phyloP scores from a whole-genome alignment of 2,888 invertebrate species.

The Carabus problematicus region DNA sequence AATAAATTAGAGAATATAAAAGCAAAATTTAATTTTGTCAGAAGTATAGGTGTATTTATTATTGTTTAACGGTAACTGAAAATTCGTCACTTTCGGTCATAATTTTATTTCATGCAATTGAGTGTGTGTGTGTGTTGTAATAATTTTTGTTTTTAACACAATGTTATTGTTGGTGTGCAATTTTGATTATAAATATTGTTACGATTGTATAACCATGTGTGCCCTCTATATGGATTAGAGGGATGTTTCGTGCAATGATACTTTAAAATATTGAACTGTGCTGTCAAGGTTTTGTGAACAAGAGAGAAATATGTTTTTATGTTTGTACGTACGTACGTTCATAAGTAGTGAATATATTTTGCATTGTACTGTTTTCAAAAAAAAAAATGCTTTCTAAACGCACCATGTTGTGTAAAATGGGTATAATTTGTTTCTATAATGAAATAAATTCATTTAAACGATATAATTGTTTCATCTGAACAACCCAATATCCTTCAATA shows the following conservation, averaged over 20 bases:
- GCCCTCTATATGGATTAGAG: slow-evolving; percentile 12
- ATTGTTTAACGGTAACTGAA: slow-evolving; percentile 46
- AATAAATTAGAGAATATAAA: neutral
- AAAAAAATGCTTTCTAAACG: slow-evolving; percentile 18
- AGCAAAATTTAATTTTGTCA: slow-evolving; percentile 35
- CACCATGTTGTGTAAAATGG: slow-evolving; percentile 42
- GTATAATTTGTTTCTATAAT: slow-evolving; percentile 39
- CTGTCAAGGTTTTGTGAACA: slow-evolving; percentile 9
- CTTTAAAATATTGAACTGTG: slow-evolving; percentile 27
- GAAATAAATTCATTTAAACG: slow-evolving; percentile 40
- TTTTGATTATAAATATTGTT: slow-evolving; percentile 32
- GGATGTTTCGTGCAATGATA: slow-evolving; percentile 37
- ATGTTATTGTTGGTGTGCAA: slow-evolving; percentile 50
- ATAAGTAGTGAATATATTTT: slow-evolving; percentile 19
- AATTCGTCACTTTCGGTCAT: slow-evolving; percentile 48
- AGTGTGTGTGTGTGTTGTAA: too few relatives aligned
- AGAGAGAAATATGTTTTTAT: slow-evolving; percentile 10
- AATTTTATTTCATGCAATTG: slow-evolving; percentile 50
- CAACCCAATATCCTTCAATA: slow-evolving; percentile 1
- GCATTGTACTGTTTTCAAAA: slow-evolving; percentile 25
- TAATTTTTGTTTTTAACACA: slow-evolving; percentile 50
- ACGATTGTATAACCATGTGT: slow-evolving; percentile 20
- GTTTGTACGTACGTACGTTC: slow-evolving; percentile 5
- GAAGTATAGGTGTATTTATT: slow-evolving; percentile 40
- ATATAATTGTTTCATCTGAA: slow-evolving; percentile 7